phyloP scores from a whole-genome alignment of 2,797 vertebrate species.

The Allobates femoralis region DNA sequence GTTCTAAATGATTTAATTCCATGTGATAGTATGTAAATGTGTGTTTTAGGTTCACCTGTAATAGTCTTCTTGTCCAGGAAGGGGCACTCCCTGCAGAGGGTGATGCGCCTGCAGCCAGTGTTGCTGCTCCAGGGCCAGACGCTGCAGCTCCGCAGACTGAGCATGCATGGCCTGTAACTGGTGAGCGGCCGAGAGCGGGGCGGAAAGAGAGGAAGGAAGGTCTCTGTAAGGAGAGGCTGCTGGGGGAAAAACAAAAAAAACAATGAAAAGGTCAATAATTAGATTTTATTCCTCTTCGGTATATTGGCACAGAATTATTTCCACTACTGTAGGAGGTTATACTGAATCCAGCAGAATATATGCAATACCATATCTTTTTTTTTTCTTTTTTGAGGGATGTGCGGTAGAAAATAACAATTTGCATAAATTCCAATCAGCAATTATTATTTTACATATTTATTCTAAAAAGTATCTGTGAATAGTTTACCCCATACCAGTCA shows the following conservation, averaged over 20 bases:
- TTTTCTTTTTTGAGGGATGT: no score
- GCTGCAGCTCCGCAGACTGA: conserved; percentile 97
- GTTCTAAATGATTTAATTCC: no score
- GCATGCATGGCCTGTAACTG: conserved; percentile 99
- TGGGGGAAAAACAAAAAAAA: background rate
- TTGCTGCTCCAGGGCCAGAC: conserved; percentile 98
- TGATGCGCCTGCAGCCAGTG: conserved; percentile 88
- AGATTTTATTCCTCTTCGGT: background rate
- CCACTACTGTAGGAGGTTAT: no score
- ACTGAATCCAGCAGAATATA: no score
- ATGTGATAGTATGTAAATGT: background rate
- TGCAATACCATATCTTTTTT: no score
- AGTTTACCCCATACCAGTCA: no score
- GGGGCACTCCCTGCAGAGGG: conserved; percentile 84
- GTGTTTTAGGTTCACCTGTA: conserved; percentile 83
- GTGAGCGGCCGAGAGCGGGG: conserved; percentile 95
- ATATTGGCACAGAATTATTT: background rate
- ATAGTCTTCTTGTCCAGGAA: conserved; percentile 96
- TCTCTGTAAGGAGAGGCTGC: conserved; percentile 95
- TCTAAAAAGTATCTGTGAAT: no score
- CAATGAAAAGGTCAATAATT: background rate
- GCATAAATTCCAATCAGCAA: no score
- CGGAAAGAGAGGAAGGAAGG: conserved; percentile 91
- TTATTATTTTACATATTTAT: no score
- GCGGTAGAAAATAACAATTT: no score